These are phyloP conservation scores for Oophaga sylvatica DNA, from an alignment of 2,797 vertebrate species.

Conservation along the genomic window DNA sequence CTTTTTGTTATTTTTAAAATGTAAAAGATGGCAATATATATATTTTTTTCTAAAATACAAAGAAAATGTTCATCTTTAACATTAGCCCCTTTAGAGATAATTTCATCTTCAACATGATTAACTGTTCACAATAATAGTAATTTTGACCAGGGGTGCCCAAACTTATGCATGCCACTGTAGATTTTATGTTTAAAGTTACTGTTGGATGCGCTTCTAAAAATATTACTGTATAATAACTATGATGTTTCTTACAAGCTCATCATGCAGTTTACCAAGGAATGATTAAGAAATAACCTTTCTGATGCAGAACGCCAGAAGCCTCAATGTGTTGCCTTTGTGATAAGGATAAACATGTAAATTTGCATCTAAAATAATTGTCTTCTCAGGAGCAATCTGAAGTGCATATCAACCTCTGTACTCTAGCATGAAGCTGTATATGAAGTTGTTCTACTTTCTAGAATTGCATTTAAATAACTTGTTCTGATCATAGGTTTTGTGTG, in stretches of 20 bases:
- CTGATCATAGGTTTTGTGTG: background rate
- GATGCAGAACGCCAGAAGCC: background rate
- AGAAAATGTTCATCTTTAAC: no score
- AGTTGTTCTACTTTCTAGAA: background rate
- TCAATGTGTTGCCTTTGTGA: constrained; percentile 25
- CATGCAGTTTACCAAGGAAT: background rate
- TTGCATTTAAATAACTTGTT: background rate
- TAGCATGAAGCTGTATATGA: background rate
- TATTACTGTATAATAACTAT: background rate
- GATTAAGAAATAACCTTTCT: background rate
- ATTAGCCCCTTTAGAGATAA: no score
- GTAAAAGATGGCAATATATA: no score
- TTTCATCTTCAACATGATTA: no score
- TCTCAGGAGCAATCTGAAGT: constrained; percentile 12
- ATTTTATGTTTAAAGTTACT: no score
- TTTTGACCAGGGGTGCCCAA: no score
- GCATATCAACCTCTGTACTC: background rate
- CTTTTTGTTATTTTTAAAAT: no score
- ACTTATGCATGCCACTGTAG: no score
- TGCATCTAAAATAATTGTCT: constrained; percentile 17
- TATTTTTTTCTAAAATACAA: no score
- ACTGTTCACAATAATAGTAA: no score
- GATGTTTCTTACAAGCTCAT: background rate
- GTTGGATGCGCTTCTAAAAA: background rate
- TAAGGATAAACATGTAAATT: constrained; percentile 42